Conservation (phyloP, 1,140 invertebrate genomes). For the Pogonomyrmex barbatus region DNA sequence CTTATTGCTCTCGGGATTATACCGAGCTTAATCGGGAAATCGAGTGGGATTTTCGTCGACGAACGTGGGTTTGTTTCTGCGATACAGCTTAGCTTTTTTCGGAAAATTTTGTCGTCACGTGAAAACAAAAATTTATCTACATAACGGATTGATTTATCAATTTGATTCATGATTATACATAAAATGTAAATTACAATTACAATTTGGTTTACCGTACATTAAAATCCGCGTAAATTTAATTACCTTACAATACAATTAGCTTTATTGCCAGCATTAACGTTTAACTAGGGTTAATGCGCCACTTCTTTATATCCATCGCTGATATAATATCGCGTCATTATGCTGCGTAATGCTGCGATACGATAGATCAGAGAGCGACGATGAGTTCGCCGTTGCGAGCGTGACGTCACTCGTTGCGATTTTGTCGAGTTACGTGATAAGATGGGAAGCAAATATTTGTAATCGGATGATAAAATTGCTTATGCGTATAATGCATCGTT, state of each 20-base stretch:
- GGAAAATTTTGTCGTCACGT: background rate
- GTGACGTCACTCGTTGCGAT: background rate
- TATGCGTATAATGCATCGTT: background rate
- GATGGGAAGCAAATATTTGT: background rate
- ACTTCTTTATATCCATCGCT: conserved; percentile 2
- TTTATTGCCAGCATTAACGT: conserved; percentile 27
- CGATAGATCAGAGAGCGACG: background rate
- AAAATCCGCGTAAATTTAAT: conserved; percentile 14
- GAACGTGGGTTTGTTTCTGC: background rate
- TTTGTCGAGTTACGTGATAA: background rate
- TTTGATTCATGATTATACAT: too few relatives aligned
- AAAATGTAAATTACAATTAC: background rate
- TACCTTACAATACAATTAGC: conserved; percentile 10
- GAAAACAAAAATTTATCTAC: conserved; percentile 13
- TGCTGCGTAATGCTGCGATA: background rate
- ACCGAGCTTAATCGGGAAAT: background rate
- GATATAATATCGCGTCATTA: conserved; percentile 21
- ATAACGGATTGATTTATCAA: background rate
- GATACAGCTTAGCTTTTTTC: background rate
- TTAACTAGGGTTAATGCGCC: conserved; percentile 26
- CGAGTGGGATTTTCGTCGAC: background rate
- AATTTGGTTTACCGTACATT: conserved; percentile 10
- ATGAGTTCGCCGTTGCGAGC: background rate
- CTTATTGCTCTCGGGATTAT: conserved; percentile 27
- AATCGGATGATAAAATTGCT: background rate